phyloP scores from a whole-genome alignment of 2,113 vertebrate species.

The Sterrhoptilus dennistouni region DNA sequence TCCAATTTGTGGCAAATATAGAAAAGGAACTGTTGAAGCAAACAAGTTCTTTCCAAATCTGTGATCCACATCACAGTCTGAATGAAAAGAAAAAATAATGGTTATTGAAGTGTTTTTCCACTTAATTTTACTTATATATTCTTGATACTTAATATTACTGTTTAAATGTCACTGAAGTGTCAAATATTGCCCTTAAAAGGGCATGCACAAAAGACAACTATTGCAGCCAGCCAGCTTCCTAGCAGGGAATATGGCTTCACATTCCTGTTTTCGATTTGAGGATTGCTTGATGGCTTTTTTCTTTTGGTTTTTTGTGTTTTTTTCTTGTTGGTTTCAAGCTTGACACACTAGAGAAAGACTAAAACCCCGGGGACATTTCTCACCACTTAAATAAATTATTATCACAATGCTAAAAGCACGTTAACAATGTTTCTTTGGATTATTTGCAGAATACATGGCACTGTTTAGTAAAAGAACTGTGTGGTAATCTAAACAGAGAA shows the following conservation, averaged over 20 bases:
- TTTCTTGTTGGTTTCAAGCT: neutral
- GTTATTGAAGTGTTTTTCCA: neutral
- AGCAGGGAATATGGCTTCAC: neutral
- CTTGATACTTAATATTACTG: neutral
- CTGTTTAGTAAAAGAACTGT: neutral
- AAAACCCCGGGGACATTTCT: neutral
- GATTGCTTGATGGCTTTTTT: neutral
- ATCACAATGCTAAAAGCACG: constrained; percentile 1
- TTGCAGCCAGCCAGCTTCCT: neutral
- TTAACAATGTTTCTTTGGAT: neutral
- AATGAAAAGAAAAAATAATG: neutral
- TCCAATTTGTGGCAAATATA: neutral
- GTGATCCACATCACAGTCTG: neutral
- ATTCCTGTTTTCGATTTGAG: constrained; percentile 19
- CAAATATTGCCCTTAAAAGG: constrained; percentile 2
- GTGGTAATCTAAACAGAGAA: neutral
- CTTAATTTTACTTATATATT: neutral
- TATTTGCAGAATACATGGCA: neutral
- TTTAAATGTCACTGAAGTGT: neutral
- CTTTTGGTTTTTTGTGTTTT: neutral
- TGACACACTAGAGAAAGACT: neutral
- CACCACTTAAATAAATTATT: neutral
- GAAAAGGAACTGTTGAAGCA: neutral
- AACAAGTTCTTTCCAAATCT: neutral
- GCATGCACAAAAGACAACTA: neutral